A percentile compares a stretch with the other conserved stretches of the same genome.
Evolutionary conservation across 2,113 vertebrate species (phyloP).

Genomic region (Aptenodytes forsteri): DNA sequence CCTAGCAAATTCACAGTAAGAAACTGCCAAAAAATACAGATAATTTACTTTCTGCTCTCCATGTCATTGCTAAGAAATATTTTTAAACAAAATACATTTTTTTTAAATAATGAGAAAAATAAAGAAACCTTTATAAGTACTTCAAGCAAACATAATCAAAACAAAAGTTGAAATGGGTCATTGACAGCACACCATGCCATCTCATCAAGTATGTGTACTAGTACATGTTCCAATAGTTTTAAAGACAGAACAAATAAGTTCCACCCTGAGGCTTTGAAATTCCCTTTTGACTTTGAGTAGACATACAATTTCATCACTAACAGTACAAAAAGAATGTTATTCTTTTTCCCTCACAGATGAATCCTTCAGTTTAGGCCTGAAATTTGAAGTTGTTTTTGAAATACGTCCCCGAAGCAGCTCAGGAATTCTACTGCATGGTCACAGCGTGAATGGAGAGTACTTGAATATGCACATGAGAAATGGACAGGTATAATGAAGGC

Average conservation of each 20-base stretch:
- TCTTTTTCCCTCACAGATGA: constrained; percentile 78
- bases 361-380: constrained; percentile 84
- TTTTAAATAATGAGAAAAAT: neutral
- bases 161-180: neutral
- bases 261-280: neutral
- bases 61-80: neutral
- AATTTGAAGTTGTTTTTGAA: constrained; percentile 90
- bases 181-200: neutral
- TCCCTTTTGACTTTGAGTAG: neutral
- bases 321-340: neutral
- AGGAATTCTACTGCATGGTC: constrained; percentile 86
- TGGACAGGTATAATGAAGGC: constrained; percentile 76
- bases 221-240: neutral
- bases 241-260: neutral
- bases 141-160: neutral
- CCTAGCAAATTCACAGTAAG: neutral
- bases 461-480: constrained; percentile 87
- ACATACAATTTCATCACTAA: neutral
- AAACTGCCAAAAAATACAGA: neutral
- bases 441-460: constrained; percentile 79
- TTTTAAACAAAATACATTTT: neutral
- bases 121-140: neutral
- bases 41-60: neutral
- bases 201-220: neutral
- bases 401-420: constrained; percentile 88